Base-by-base conservation (phyloP, 2,797 vertebrate species). In the Lates japonicus region DNA sequence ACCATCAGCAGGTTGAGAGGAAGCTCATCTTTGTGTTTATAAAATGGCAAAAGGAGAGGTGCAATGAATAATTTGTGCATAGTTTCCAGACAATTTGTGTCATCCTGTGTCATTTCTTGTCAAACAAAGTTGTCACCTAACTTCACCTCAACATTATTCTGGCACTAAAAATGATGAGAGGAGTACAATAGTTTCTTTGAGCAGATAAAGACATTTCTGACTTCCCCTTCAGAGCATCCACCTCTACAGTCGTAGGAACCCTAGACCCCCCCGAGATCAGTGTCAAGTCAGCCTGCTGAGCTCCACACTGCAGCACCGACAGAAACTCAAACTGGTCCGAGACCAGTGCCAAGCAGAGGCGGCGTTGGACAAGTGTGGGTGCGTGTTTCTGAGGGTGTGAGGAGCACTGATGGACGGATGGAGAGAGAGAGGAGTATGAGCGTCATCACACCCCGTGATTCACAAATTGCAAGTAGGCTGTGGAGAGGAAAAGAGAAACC, bases 391-490 rank as follows among this genome's bases (percentile, higher is more conserved):
- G 42, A 70, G 66, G 70, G 74, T 83, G 78, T 74, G 82, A 87
- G 69, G 49, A 76, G 52, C 2, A 37, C 54, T 55, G 67, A 83
- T 42, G 31, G 33, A 73, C 12, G 19, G 64, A 62, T 66, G 39
- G 68, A 67, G 70, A 66, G 55, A 66, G 55, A 48, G 49, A 49
- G 39, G 65, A 46, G 20, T 33, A 61, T 13, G 10, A 64, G 84
- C 80, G 71, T 88, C 85, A 92, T 83, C 52, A 44, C 66, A 68
- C 16, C 55, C 55, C 7, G 39, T 86, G 80, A 87, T 82, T 90
- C 82, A 86, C 76, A 63, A 63, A 48, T 74, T 77, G 70, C 63
- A 44, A 80, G 70, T 61, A 68, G 78, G 79, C 73, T 75, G 76
- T n/a, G 48, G 74, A 76, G 60, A 83, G 60, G 57, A 75, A 69